phyloP scores from a whole-genome alignment of 2,888 invertebrate genomes.

The Rhopalosiphum nymphaeae region DNA sequence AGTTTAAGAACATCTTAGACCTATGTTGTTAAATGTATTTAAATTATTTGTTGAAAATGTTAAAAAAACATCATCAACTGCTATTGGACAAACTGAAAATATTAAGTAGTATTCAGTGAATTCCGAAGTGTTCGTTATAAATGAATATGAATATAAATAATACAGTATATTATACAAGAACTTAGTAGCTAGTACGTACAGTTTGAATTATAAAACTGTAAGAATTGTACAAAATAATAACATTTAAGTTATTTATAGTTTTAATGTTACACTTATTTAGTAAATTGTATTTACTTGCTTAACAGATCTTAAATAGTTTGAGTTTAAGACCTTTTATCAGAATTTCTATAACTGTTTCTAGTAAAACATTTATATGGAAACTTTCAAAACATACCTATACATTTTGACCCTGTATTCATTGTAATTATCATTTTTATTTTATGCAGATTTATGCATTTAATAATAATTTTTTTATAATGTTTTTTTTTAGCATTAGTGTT shows the following conservation, averaged over 20 bases:
- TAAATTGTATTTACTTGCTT: neutral
- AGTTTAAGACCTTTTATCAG: neutral
- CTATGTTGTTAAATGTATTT: no score
- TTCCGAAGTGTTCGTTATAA: neutral
- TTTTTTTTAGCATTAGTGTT: neutral
- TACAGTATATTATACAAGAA: neutral
- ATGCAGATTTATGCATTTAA: slow-evolving; percentile 9
- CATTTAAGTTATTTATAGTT: neutral
- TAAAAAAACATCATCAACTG: no score
- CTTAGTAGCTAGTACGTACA: neutral
- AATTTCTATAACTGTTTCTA: neutral
- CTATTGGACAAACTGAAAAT: no score
- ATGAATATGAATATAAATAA: neutral
- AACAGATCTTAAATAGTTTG: neutral
- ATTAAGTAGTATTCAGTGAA: neutral
- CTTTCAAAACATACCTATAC: neutral
- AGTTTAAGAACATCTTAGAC: no score
- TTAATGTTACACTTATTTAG: neutral
- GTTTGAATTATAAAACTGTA: neutral
- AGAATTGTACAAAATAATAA: neutral
- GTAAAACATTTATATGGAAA: neutral
- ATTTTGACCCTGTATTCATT: neutral
- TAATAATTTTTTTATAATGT: neutral
- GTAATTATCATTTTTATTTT: slow-evolving; percentile 16
- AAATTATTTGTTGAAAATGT: no score